A percentile compares a stretch with the other conserved stretches of the same genome.
These are phyloP conservation scores for Mycetomoellerius zeteki DNA, from an alignment of 1,140 invertebrate species.

Conservation along the genomic window DNA sequence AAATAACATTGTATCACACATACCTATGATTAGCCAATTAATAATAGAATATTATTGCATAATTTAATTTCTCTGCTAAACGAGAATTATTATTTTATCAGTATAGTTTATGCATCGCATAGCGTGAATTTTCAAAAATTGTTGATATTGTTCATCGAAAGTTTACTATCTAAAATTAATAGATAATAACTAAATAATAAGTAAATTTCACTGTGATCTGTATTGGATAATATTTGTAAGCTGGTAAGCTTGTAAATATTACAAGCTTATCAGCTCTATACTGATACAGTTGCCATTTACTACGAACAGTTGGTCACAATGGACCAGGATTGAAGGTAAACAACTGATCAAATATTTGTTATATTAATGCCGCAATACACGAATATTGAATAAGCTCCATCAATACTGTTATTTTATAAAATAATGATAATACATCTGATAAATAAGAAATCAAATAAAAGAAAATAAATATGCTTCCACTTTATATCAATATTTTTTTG, in stretches of 20 bases:
- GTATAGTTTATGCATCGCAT: not conserved
- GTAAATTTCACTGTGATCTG: not conserved
- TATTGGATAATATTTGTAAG: not conserved
- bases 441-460: not conserved
- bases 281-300: slow-evolving; percentile 16
- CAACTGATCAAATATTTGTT: slow-evolving; percentile 37
- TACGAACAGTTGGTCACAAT: not conserved
- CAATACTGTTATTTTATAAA: slow-evolving; percentile 16
- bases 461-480: not conserved
- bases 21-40: not conserved
- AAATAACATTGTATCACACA: not conserved
- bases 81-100: not conserved
- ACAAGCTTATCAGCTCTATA: not conserved
- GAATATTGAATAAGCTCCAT: slow-evolving; percentile 21
- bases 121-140: not conserved
- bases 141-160: not conserved
- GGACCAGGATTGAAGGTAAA: not conserved
- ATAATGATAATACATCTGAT: not conserved
- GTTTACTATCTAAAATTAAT: slow-evolving; percentile 14
- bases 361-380: slow-evolving; percentile 20
- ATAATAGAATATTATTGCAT: not conserved
- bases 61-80: not conserved
- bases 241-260: not conserved
- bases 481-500: not conserved
- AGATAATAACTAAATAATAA: not conserved